Conservation (phyloP, 2,888 invertebrate genomes). For the Ctena decussata region DNA sequence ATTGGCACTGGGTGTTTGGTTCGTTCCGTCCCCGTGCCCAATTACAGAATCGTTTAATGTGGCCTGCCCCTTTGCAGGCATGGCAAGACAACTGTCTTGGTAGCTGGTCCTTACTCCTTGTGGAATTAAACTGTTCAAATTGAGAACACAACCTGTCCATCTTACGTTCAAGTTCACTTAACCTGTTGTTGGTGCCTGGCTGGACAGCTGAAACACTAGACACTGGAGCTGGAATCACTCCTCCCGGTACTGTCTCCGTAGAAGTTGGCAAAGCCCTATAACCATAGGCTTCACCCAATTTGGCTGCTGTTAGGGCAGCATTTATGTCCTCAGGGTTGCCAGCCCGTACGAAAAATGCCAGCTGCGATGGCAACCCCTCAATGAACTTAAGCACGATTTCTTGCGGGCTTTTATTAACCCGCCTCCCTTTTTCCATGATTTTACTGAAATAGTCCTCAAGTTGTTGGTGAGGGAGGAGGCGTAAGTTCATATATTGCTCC, state of each 20-base stretch:
- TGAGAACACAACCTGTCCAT: not conserved
- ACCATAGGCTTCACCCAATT: not conserved
- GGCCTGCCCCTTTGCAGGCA: not conserved
- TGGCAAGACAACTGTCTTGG: not conserved
- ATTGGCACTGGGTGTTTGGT: not conserved
- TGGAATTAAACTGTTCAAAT: no score
- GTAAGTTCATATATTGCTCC: not conserved
- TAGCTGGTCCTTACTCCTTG: no score
- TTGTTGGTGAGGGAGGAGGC: not conserved
- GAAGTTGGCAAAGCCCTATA: not conserved
- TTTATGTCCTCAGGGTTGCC: not conserved
- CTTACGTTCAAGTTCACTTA: not conserved
- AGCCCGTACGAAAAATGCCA: not conserved
- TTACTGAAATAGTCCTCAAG: not conserved
- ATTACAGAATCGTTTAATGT: not conserved
- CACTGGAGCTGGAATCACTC: not conserved
- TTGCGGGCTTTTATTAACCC: not conserved
- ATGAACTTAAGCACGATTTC: not conserved
- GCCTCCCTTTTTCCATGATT: not conserved
- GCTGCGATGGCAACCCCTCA: not conserved
- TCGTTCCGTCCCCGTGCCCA: not conserved
- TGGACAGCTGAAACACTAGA: not conserved
- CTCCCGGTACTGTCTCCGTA: not conserved
- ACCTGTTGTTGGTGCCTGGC: not conserved
- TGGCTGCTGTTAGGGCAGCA: not conserved